A percentile compares a stretch with the other conserved stretches of the same genome.
Conservation (phyloP, 2,113 vertebrate genomes). For the Sakesphorus luctuosus region DNA sequence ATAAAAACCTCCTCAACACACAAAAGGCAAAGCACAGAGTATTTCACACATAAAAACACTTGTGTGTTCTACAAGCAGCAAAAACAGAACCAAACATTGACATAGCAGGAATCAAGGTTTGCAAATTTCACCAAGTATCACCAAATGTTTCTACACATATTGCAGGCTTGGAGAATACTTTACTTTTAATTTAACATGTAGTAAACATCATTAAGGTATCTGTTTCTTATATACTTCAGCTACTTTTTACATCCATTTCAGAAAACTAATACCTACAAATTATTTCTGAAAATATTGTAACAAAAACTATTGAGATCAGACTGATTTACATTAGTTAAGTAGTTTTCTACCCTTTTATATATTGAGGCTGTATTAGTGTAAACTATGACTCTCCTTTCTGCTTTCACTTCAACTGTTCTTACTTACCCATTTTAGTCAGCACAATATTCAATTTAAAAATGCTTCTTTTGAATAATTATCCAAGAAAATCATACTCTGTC, state of each 20-base stretch:
- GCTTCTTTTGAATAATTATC: neutral
- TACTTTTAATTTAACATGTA: neutral
- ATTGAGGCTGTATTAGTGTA: neutral
- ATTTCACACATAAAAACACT: neutral
- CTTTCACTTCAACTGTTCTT: neutral
- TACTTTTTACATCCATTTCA: neutral
- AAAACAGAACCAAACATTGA: neutral
- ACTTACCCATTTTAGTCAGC: neutral
- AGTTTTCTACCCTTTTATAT: neutral
- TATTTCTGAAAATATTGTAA: neutral
- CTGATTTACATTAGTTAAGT: neutral
- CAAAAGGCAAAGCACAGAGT: neutral
- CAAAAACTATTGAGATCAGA: neutral
- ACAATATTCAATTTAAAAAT: neutral
- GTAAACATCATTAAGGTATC: neutral
- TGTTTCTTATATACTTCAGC: neutral
- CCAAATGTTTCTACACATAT: neutral
- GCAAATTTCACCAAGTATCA: neutral
- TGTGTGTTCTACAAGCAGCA: neutral
- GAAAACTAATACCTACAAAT: neutral
- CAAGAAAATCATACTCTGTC: neutral
- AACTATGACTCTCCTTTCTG: neutral
- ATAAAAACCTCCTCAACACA: rapidly evolving
- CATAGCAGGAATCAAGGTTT: neutral
- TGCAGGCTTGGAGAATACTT: neutral